Percentiles rank a stretch among this genome's conserved stretches.
Evolutionary conservation across 2,113 vertebrate species (phyloP).

Genomic region (Patagioenas fasciata): DNA sequence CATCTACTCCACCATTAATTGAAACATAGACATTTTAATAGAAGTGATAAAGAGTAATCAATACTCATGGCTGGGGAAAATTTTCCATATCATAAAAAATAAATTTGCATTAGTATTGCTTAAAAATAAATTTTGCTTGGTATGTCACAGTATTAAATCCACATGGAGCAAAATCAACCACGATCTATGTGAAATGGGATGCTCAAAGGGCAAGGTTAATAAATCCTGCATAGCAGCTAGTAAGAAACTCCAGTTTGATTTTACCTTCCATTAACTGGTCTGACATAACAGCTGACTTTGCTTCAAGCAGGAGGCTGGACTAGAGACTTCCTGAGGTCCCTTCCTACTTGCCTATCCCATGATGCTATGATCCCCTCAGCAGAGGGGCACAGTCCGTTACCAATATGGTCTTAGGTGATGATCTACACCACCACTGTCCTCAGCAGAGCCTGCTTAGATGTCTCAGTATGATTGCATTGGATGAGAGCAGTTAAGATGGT

Average conservation of each 20-base stretch:
- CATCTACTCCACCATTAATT: background rate
- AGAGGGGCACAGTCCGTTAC: background rate
- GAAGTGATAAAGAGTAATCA: background rate
- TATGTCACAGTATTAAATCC: background rate
- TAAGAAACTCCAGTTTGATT: background rate
- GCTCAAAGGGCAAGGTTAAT: background rate
- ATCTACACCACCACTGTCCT: background rate
- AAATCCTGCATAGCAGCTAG: background rate
- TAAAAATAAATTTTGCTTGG: background rate
- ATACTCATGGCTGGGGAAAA: background rate
- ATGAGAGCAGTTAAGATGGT: background rate
- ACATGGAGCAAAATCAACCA: background rate
- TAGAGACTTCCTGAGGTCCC: background rate
- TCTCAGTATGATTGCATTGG: background rate
- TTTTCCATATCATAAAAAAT: background rate
- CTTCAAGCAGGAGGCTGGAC: background rate
- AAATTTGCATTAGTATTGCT: background rate
- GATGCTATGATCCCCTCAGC: background rate
- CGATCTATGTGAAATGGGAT: background rate
- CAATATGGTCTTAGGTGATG: fast-evolving
- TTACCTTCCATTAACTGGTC: background rate
- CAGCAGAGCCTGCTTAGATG: background rate
- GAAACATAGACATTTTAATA: background rate
- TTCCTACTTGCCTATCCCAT: background rate
- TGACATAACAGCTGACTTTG: background rate